A percentile compares a stretch with the other conserved stretches of the same genome.
Conservation (phyloP, 2,797 vertebrate species). For the Apogon hyalosoma region DNA sequence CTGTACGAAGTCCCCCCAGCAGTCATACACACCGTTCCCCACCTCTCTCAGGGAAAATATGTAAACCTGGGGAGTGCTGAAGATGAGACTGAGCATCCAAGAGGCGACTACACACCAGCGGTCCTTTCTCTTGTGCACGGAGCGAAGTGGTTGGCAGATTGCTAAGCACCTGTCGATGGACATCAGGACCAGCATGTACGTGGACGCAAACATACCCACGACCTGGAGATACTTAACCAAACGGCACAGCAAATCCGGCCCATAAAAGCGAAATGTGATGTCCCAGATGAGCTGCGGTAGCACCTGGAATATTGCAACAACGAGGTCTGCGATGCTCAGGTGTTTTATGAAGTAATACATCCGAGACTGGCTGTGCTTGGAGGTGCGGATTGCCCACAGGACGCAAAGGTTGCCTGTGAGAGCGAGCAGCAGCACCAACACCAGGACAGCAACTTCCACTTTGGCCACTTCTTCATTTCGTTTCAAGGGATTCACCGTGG, state of each 20-base stretch:
- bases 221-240: conserved; percentile 96
- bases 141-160: conserved; percentile 93
- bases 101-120: conserved; percentile 89
- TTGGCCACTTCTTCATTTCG: conserved; percentile 96
- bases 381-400: conserved; percentile 90
- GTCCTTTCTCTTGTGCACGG: conserved; percentile 88
- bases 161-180: conserved; percentile 96
- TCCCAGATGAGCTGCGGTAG: conserved; percentile 98
- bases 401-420: conserved; percentile 94
- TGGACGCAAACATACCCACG: conserved; percentile 99
- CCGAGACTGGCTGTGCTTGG: conserved; percentile 92
- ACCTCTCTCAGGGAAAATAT: conserved; percentile 94
- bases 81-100: conserved; percentile 93
- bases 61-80: conserved; percentile 93
- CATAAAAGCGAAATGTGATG: conserved; percentile 97
- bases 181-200: conserved; percentile 98
- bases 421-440: conserved; percentile 91
- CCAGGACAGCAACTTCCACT: conserved; percentile 93
- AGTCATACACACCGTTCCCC: conserved; percentile 92
- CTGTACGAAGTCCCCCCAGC: conserved; percentile 94
- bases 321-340: conserved; percentile 96
- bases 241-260: conserved; percentile 93
- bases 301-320: conserved; percentile 96
- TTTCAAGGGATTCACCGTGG: conserved; percentile 84
- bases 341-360: conserved; percentile 99